Percentiles rank a stretch among this genome's conserved stretches.
Evolutionary conservation across 2,113 vertebrate species (phyloP).

Genomic region (Phaethornis superciliosus): DNA sequence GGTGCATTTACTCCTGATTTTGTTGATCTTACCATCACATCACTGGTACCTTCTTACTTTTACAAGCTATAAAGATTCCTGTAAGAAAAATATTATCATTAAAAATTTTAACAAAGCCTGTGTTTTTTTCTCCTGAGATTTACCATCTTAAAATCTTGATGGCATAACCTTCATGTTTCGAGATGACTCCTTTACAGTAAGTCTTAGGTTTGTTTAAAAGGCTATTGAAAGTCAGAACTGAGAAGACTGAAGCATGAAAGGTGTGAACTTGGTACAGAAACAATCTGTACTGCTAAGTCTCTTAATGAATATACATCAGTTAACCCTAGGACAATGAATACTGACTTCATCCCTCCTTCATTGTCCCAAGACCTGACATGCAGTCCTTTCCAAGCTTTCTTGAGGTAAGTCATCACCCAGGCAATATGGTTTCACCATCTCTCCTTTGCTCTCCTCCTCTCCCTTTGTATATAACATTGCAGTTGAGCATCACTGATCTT

Average conservation of each 20-base stretch:
- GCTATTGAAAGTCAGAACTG: not conserved
- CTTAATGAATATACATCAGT: not conserved
- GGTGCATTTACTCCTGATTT: not conserved
- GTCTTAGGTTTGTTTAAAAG: not conserved
- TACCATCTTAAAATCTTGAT: not conserved
- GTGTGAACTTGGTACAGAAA: not conserved
- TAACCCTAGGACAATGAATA: not conserved
- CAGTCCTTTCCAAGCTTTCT: not conserved
- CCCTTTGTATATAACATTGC: not conserved
- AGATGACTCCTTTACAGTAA: not conserved
- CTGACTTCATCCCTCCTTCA: not conserved
- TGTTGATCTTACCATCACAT: fast-evolving
- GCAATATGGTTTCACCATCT: not conserved
- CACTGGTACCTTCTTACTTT: not conserved
- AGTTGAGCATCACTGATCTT: not conserved
- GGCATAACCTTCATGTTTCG: not conserved
- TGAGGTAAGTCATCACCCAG: not conserved
- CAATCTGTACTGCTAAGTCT: not conserved
- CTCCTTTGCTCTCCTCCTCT: not conserved
- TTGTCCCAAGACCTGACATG: not conserved
- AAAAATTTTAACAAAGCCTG: not conserved
- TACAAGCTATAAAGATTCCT: not conserved
- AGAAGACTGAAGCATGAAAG: not conserved
- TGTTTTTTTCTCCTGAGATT: not conserved
- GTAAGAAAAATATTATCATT: not conserved